Conservation (phyloP, 2,113 vertebrate species). For the Gorsachius goisagi region DNA sequence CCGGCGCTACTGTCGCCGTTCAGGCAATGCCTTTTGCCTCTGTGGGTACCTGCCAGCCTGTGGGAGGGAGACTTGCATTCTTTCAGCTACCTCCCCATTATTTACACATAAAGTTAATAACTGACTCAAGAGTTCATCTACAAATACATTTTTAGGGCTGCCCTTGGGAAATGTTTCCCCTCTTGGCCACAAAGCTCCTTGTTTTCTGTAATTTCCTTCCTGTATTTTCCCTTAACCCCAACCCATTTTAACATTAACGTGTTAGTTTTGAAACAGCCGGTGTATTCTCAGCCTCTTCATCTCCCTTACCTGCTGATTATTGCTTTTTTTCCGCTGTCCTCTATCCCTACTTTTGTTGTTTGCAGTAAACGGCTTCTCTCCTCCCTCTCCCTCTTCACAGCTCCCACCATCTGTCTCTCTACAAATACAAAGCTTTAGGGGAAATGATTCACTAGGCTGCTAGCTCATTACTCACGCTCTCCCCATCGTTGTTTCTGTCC, state of each 20-base stretch:
- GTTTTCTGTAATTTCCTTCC: neutral
- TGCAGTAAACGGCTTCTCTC: neutral
- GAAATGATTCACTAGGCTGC: constrained; percentile 54
- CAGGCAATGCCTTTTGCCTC: neutral
- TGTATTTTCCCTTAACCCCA: neutral
- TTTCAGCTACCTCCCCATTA: neutral
- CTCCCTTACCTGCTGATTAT: constrained; percentile 24
- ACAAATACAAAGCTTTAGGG: constrained; percentile 62
- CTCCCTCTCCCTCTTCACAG: constrained; percentile 46
- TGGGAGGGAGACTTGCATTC: neutral
- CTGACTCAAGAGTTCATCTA: neutral
- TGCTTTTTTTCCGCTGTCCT: neutral
- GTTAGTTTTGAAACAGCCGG: neutral
- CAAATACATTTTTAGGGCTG: neutral
- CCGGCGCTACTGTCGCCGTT: fast-evolving
- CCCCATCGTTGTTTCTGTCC: constrained; percentile 31
- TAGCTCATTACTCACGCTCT: constrained; percentile 57
- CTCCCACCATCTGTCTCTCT: constrained; percentile 66
- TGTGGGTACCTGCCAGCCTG: neutral
- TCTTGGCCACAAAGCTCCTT: neutral
- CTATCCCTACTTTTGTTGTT: constrained; percentile 3
- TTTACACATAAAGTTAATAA: neutral
- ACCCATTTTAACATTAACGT: neutral
- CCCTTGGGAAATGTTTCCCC: neutral
- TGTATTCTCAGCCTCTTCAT: neutral